Conservation (phyloP, 1,140 invertebrate species). For the Drosophila parvula region DNA sequence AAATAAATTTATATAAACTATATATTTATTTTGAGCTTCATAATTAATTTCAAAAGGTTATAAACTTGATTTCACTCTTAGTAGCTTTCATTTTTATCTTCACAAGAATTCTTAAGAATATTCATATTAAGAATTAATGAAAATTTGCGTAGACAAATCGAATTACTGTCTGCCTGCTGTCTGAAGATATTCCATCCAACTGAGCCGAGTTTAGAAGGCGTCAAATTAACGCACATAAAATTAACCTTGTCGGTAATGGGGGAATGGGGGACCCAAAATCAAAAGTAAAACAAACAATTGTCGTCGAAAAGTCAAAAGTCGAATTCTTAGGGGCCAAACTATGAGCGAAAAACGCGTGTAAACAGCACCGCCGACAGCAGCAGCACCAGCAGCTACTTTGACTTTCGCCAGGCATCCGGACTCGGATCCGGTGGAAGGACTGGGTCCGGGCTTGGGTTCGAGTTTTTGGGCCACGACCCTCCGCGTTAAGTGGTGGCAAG, state of each 20-base stretch:
- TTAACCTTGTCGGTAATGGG: constrained; percentile 46
- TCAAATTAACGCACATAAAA: constrained; percentile 73
- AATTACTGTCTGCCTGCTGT: constrained; percentile 75
- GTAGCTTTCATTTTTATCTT: not conserved
- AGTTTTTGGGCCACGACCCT: constrained; percentile 15
- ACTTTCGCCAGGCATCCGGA: constrained; percentile 49
- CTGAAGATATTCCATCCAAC: constrained; percentile 68
- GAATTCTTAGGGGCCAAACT: constrained; percentile 55
- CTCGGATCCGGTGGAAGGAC: constrained; percentile 26
- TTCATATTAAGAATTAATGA: constrained; percentile 20
- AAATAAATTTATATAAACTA: too few relatives aligned
- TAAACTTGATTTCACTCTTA: not conserved
- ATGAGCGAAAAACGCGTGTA: constrained; percentile 51
- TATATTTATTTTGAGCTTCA: too few relatives aligned
- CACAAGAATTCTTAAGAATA: not conserved
- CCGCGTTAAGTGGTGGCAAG: constrained; percentile 65
- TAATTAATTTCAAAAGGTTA: not conserved
- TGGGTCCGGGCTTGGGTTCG: constrained; percentile 11
- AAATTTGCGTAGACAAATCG: constrained; percentile 58
- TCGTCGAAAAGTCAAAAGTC: constrained; percentile 29
- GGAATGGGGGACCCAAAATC: constrained; percentile 18
- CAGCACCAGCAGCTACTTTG: constrained; percentile 36
- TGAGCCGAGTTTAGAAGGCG: constrained; percentile 52
- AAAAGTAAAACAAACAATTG: constrained; percentile 59
- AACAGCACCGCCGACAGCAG: constrained; percentile 36